These are phyloP conservation scores for Astreopora myriophthalma DNA, from an alignment of 64 coral and sea anemone species.

Conservation along the genomic window DNA sequence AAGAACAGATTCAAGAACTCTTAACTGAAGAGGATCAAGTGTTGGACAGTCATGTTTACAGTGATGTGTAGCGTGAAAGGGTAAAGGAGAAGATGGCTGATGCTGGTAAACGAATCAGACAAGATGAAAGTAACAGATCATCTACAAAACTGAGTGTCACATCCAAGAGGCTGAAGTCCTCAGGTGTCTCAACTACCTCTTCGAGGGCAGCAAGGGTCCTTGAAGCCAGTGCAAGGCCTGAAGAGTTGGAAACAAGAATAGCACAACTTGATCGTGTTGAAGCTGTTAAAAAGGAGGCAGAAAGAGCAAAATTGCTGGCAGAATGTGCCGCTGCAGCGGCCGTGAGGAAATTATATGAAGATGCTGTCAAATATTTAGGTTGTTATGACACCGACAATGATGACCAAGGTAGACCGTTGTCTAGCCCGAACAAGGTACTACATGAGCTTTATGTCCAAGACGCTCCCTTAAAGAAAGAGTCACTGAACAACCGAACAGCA, in stretches of 20 bases:
- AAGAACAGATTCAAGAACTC: too few relatives aligned
- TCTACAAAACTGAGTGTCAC: background rate
- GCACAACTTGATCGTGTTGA: background rate
- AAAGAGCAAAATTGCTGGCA: background rate
- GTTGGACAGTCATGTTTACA: too few relatives aligned
- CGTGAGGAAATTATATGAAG: constrained; percentile 12
- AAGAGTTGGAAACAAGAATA: background rate
- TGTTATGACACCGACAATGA: constrained; percentile 14
- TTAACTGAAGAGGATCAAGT: too few relatives aligned
- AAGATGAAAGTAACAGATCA: background rate
- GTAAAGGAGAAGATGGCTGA: constrained; percentile 3
- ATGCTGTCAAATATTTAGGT: background rate
- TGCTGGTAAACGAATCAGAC: background rate
- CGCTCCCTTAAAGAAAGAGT: background rate
- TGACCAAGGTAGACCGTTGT: background rate
- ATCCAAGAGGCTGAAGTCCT: constrained; percentile 7
- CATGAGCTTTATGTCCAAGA: background rate
- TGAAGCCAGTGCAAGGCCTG: constrained; percentile 26
- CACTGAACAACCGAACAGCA: background rate
- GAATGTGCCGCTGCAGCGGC: constrained; percentile 1
- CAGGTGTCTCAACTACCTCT: constrained; percentile 36
- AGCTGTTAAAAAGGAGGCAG: background rate
- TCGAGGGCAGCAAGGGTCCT: constrained; percentile 20
- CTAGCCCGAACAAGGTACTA: background rate
- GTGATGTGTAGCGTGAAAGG: too few relatives aligned